phyloP scores from a whole-genome alignment of 2,113 vertebrate species.

The Sebastes schlegelii region DNA sequence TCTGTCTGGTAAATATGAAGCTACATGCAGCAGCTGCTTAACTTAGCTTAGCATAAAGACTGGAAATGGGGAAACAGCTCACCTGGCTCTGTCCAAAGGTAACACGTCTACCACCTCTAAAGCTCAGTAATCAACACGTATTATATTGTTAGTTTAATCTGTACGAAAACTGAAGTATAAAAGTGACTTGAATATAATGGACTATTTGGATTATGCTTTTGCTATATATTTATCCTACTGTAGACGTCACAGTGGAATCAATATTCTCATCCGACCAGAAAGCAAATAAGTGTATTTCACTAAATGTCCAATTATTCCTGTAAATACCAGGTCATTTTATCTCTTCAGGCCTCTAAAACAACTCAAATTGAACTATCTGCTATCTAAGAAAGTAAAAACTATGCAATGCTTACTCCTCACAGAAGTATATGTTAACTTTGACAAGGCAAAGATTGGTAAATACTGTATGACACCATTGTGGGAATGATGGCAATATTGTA shows the following conservation, averaged over 20 bases:
- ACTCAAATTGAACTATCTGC: too few species aligned
- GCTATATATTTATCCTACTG: background rate
- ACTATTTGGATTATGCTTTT: too few species aligned
- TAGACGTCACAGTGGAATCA: background rate
- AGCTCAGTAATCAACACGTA: background rate
- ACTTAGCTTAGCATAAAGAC: background rate
- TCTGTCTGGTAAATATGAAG: background rate
- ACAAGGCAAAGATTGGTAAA: background rate
- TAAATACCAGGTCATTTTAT: background rate
- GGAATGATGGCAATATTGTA: background rate
- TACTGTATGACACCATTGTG: background rate
- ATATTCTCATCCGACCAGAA: background rate
- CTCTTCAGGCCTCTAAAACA: background rate
- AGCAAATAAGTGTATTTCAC: background rate
- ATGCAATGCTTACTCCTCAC: background rate
- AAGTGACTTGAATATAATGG: background rate
- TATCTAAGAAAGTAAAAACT: background rate
- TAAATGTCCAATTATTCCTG: background rate
- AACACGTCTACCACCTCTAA: background rate
- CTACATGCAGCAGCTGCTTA: background rate
- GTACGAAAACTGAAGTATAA: background rate
- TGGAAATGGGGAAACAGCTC: background rate
- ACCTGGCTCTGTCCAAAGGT: background rate
- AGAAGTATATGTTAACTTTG: background rate
- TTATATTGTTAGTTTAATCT: background rate